Conservation (phyloP, 2,888 invertebrate genomes). For the Rhyacophila evoluta region DNA sequence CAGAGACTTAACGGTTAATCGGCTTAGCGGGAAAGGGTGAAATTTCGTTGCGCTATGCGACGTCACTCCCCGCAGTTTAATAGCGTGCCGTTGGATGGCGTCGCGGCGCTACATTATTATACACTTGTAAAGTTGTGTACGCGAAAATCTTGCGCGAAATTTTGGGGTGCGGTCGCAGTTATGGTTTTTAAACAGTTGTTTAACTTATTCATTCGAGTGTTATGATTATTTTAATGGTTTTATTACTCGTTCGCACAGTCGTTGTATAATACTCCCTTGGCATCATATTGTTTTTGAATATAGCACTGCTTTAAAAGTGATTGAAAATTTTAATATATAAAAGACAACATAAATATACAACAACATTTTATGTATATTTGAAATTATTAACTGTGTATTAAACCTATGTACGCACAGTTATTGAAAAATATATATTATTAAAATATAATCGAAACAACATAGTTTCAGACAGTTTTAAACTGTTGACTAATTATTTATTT, state of each 20-base stretch:
- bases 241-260: neutral
- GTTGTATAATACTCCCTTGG: neutral
- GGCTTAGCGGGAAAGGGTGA: conserved; percentile 55
- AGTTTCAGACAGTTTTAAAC: too few species aligned
- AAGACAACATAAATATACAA: too few species aligned
- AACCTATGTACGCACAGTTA: too few species aligned
- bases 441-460: too few species aligned
- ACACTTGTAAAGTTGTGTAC: conserved; percentile 49
- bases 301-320: neutral
- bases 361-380: too few species aligned
- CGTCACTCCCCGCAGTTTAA: conserved; percentile 47
- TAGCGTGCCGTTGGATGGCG: conserved; percentile 38
- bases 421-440: too few species aligned
- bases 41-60: conserved; percentile 44
- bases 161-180: conserved; percentile 42
- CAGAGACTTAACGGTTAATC: conserved; percentile 54
- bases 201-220: conserved; percentile 14
- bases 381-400: too few species aligned
- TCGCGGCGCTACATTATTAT: conserved; percentile 39
- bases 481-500: too few species aligned
- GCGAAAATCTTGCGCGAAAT: conserved; percentile 43
- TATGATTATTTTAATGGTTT: conserved; percentile 19
- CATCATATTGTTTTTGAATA: neutral
- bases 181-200: conserved; percentile 26
- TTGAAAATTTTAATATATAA: neutral